phyloP scores from a whole-genome alignment of 37 sponge, comb jelly and placozoan genomes.

The Oscarella lobularis region DNA sequence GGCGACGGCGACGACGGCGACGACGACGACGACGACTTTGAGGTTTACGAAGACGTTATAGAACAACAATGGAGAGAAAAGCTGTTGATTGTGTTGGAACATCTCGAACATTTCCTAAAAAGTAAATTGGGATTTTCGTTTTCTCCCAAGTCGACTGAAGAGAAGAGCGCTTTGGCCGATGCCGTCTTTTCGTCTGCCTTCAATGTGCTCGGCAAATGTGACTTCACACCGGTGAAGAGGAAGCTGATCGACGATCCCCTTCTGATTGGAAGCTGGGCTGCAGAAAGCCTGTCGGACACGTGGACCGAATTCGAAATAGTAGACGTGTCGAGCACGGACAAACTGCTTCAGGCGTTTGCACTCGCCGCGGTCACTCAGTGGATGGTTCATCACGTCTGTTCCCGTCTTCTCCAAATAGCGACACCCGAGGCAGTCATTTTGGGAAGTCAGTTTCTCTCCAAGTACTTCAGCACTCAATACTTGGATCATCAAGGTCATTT shows the following conservation, averaged over 20 bases:
- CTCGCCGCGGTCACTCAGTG: conserved; percentile 35
- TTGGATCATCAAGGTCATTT: conserved; percentile 69
- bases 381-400: conserved; percentile 33
- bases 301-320: background rate
- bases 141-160: background rate
- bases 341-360: conserved; percentile 17
- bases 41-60: background rate
- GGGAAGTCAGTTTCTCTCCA: background rate
- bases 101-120: background rate
- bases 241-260: background rate
- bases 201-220: background rate
- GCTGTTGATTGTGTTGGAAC: background rate
- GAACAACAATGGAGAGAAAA: background rate
- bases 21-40: background rate
- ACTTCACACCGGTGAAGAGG: background rate
- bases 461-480: conserved; percentile 42
- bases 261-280: background rate
- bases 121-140: background rate
- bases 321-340: background rate
- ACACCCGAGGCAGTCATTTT: conserved; percentile 50
- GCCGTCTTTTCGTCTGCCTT: background rate
- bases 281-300: background rate
- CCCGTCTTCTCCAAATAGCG: conserved; percentile 54
- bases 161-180: background rate
- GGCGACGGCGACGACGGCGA: background rate